These are phyloP conservation scores for Brachionus paranguensis DNA, from an alignment of 1,140 invertebrate species.

Conservation along the genomic window DNA sequence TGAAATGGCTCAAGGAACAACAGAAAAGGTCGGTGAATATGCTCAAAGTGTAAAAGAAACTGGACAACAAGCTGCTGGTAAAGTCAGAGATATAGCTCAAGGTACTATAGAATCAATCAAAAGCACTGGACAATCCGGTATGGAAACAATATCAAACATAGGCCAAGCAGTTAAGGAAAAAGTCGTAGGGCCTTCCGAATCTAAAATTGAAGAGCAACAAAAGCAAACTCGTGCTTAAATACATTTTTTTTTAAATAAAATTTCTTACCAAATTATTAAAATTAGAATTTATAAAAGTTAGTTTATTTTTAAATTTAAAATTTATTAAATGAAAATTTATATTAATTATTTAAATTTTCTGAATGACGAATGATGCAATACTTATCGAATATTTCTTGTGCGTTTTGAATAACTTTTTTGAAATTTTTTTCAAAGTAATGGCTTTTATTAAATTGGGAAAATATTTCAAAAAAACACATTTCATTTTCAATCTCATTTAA, in stretches of 20 bases:
- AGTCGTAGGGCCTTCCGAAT: neutral
- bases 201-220: neutral
- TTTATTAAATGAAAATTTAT: neutral
- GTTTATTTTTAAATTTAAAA: neutral
- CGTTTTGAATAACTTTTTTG: neutral
- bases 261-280: neutral
- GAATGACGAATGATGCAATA: conserved; percentile 26
- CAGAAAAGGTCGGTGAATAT: conserved; percentile 5
- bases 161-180: conserved; percentile 34
- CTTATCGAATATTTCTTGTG: conserved; percentile 27
- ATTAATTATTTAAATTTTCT: neutral
- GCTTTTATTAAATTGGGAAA: conserved; percentile 25
- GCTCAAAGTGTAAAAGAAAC: neutral
- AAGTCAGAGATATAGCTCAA: neutral
- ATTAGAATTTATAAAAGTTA: neutral
- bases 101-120: neutral
- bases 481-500: neutral
- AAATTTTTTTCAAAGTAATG: neutral
- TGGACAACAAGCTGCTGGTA: neutral
- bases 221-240: neutral
- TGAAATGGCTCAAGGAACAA: neutral
- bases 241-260: neutral
- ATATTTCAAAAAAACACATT: neutral
- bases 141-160: neutral
- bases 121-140: conserved; percentile 9